Base-by-base conservation (phyloP, 1,140 invertebrate species). In the Bombus superbus region DNA sequence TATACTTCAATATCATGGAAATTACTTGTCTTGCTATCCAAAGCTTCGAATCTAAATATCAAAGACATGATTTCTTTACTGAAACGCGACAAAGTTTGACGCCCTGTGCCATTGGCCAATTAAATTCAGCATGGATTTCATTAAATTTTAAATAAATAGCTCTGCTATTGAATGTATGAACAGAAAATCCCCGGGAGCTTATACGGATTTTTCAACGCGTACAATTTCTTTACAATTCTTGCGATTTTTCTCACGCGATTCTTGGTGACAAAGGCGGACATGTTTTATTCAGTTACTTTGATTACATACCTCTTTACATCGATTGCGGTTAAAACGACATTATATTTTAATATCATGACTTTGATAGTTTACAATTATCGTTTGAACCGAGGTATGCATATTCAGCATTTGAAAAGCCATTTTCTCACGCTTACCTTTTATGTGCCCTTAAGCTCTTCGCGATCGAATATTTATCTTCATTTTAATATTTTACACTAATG, bases 11-110 rank as follows among this genome's bases (percentile, higher is more conserved):
- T 89, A 90, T 90, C 85, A 90, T 89, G 89, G 89, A 89, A 89
- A 90, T 90, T 90, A 89, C 90, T 79, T 85, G 81, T 83, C 88
- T 79, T 89, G 87, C 88, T 86, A 81, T 91, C 84, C 82, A 85
- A 68, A 82, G 66, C 86, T 80, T 78, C 83, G 81, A 85, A 88
- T 91, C 87, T 91, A 79, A 81, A 81, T 86, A 90, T 86, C 83
- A 87, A 91, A 91, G 86, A 88, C 79, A 86, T 53, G 79, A 89
- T 86, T 90, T 85, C 81, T 77, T 68, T 71, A 53, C 71, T 82
- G 69, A 89, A 87, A 76, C 59, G 35, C 32, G 83, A 73, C 71
- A 83, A 83, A 85, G 66, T 32, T 74, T 68, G 71, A 40, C 71
- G 35, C 44, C 44, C n/a, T 57, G 73, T 38, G 47, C 32, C 35